phyloP scores from a whole-genome alignment of 2,888 invertebrate species.

The Meiosimyza platycephala region DNA sequence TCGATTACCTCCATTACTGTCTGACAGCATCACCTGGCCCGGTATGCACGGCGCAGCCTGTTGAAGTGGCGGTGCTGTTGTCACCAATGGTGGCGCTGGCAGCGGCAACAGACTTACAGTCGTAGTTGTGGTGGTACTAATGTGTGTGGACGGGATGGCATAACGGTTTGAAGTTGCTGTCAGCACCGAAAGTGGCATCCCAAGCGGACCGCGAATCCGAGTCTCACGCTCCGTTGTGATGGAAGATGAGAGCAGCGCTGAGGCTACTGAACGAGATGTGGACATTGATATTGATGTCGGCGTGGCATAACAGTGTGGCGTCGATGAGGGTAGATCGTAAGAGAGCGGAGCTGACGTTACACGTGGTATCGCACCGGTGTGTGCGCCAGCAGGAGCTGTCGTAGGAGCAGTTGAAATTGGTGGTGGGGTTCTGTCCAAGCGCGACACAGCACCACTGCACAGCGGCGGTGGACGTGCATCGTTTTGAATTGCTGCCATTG shows the following conservation, averaged over 20 bases:
- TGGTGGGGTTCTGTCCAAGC: slow-evolving; percentile 40
- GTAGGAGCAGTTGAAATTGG: slow-evolving; percentile 44
- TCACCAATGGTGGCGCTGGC: slow-evolving; percentile 51
- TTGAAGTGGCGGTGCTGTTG: slow-evolving; percentile 26
- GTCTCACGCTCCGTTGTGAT: slow-evolving; percentile 41
- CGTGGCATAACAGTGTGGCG: slow-evolving; percentile 59
- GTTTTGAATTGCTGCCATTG: slow-evolving; percentile 38
- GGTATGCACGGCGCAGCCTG: slow-evolving; percentile 47
- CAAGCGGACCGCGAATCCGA: slow-evolving; percentile 56
- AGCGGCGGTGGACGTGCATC: slow-evolving; percentile 45
- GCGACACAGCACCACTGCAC: slow-evolving; percentile 42
- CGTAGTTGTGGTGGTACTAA: slow-evolving; percentile 37
- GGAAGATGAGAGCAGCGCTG: slow-evolving; percentile 43
- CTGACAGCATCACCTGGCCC: slow-evolving; percentile 54
- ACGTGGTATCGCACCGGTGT: slow-evolving; percentile 47
- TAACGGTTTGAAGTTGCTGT: slow-evolving; percentile 54
- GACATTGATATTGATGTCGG: slow-evolving; percentile 33
- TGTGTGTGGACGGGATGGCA: slow-evolving; percentile 46
- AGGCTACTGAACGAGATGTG: slow-evolving; percentile 37
- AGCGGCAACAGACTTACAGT: slow-evolving; percentile 53
- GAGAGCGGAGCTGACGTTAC: slow-evolving; percentile 50
- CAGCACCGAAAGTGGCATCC: slow-evolving; percentile 54
- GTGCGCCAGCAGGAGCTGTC: slow-evolving; percentile 35
- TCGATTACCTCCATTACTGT: slow-evolving; percentile 17
- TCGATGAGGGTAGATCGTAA: slow-evolving; percentile 59